phyloP scores from a whole-genome alignment of 2,888 invertebrate genomes.

The Onchidella celtica region DNA sequence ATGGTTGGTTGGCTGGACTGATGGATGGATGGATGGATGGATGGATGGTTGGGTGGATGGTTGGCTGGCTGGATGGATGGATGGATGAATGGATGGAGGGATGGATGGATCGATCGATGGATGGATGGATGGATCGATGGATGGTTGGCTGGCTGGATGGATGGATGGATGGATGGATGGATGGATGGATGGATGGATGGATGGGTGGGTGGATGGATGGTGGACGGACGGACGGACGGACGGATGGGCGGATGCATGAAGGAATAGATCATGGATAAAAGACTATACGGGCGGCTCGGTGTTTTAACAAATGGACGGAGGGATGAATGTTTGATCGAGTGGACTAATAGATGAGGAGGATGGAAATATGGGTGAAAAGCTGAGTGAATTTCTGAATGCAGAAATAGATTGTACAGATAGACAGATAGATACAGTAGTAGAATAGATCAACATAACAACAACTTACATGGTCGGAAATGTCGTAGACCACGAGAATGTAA shows the following conservation, averaged over 20 bases:
- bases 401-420: no score
- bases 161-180: not conserved
- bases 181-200: not conserved
- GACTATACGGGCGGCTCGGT: not conserved
- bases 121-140: not conserved
- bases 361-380: not conserved
- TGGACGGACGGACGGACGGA: not conserved
- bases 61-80: not conserved
- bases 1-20: no score
- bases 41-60: not conserved
- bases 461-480: slow-evolving; percentile 43
- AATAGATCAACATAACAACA: not conserved
- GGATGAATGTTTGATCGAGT: not conserved
- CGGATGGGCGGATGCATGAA: no score
- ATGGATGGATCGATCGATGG: not conserved
- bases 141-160: not conserved
- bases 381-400: not conserved
- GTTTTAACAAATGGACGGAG: no score
- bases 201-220: not conserved
- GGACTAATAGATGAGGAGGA: not conserved
- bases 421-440: no score
- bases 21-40: not conserved
- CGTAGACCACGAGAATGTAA: slow-evolving; percentile 36
- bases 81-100: not conserved
- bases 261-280: not conserved